Evolutionary conservation across 2,113 vertebrate species (phyloP).

Genomic region (Chunga burmeisteri): DNA sequence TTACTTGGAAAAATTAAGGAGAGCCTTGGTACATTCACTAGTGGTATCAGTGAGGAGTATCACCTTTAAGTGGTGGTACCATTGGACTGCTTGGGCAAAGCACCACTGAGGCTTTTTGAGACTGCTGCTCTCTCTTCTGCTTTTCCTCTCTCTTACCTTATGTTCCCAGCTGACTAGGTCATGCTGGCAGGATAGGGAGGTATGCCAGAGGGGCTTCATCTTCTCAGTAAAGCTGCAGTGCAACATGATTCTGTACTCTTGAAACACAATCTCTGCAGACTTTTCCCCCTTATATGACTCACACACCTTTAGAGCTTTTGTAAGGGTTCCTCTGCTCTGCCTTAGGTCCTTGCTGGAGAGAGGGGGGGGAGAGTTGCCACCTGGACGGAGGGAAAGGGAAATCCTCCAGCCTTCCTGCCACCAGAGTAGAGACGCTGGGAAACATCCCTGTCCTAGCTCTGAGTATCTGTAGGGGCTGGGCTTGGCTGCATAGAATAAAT

Average conservation of each 20-base stretch:
- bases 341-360: not conserved
- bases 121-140: not conserved
- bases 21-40: not conserved
- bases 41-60: not conserved
- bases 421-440: not conserved
- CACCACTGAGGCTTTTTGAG: not conserved
- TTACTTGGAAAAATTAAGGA: not conserved
- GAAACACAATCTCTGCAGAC: not conserved
- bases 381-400: not conserved
- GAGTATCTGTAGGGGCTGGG: not conserved
- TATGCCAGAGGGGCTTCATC: not conserved
- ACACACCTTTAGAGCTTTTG: not conserved
- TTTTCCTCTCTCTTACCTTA: not conserved
- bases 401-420: not conserved
- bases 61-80: not conserved
- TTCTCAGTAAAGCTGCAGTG: not conserved
- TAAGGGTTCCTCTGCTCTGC: not conserved
- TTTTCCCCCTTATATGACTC: not conserved
- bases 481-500: not conserved
- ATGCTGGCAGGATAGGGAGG: not conserved
- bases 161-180: not conserved
- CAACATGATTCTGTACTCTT: not conserved
- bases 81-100: not conserved
- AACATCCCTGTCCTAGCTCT: not conserved
- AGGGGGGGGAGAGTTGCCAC: not conserved